These are phyloP conservation scores for Cephus nigrinus DNA, from an alignment of 2,888 invertebrate species.

Conservation along the genomic window DNA sequence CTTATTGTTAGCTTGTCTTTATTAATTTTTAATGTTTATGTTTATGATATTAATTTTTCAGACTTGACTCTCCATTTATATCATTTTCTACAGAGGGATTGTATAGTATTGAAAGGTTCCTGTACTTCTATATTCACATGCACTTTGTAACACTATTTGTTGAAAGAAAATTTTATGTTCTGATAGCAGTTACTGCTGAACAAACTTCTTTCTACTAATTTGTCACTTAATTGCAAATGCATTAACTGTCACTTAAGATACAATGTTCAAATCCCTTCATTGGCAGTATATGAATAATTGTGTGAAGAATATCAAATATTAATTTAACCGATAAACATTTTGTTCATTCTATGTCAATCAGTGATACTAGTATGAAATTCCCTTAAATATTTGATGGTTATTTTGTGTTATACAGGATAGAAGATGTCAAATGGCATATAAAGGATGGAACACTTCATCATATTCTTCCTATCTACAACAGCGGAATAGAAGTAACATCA, in stretches of 20 bases:
- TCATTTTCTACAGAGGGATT: conserved; percentile 62
- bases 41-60: conserved; percentile 47
- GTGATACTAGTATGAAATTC: neutral
- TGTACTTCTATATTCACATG: conserved; percentile 16
- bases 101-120: conserved; percentile 60
- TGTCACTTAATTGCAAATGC: too few species aligned
- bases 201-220: too few species aligned
- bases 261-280: too few species aligned
- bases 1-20: too few species aligned
- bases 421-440: conserved; percentile 61
- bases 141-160: too few species aligned
- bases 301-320: neutral
- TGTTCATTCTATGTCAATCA: conserved; percentile 1
- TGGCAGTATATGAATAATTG: neutral
- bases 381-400: neutral
- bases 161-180: too few species aligned
- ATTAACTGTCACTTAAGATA: too few species aligned
- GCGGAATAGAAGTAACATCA: conserved; percentile 58
- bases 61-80: conserved; percentile 59
- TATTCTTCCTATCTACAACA: conserved; percentile 59
- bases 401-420: conserved; percentile 44
- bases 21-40: neutral
- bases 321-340: conserved; percentile 1
- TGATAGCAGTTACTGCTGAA: too few species aligned
- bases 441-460: conserved; percentile 62